Conservation (phyloP, 2,888 invertebrate genomes). For the Cephus rjabovi region DNA sequence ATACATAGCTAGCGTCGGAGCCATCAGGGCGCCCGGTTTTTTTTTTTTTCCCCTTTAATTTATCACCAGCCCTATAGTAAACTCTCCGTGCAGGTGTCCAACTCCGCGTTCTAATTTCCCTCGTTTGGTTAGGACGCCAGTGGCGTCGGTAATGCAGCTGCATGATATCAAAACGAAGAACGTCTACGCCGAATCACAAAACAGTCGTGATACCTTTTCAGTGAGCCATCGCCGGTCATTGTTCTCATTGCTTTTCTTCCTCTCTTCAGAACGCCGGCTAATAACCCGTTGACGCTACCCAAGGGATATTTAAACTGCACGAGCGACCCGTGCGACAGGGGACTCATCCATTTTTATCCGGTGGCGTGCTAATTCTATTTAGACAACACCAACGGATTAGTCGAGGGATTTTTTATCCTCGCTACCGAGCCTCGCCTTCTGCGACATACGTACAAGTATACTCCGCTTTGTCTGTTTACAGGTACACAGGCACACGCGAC, state of each 20-base stretch:
- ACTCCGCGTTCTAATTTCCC: background rate
- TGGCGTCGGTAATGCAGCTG: background rate
- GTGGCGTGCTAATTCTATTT: background rate
- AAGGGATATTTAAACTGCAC: background rate
- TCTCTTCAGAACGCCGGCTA: background rate
- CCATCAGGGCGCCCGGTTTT: background rate
- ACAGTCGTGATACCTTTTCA: background rate
- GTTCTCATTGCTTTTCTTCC: background rate
- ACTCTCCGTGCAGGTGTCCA: background rate
- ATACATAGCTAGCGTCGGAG: background rate
- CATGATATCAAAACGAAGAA: background rate
- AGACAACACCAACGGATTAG: background rate
- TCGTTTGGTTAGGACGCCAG: background rate
- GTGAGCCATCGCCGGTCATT: background rate
- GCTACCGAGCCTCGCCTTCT: background rate
- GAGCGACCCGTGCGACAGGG: background rate
- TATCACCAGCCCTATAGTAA: background rate
- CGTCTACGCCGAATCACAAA: background rate
- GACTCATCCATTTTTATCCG: background rate
- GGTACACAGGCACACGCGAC: background rate
- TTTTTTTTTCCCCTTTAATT: background rate
- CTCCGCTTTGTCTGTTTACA: background rate
- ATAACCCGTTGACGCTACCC: background rate
- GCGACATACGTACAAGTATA: background rate
- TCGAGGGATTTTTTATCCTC: background rate